Evolutionary conservation across 2,113 vertebrate genomes (phyloP), one percentile per base, ranked within the genome.

Genomic region (Pampusana beccarii): DNA sequence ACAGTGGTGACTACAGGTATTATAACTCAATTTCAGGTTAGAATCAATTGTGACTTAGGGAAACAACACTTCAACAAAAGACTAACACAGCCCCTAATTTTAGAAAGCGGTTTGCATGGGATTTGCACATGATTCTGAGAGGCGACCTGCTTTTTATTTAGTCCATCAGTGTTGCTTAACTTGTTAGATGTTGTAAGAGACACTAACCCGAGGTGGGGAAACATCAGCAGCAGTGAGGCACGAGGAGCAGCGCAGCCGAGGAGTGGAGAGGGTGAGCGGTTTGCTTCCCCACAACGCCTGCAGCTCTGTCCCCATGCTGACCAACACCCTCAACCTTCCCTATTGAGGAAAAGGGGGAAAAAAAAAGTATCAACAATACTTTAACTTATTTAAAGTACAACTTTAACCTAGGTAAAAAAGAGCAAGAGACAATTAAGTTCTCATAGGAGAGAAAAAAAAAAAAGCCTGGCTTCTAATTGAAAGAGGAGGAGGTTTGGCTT

Each of bases 281-380:
- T 50, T 34, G 23, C 34, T 65, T 38, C n/a, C 36, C 61, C 26
- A 4, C 1, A 5, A 19, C 4, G 16, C 9, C 29, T 21, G 70
- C 56, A 66, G 3, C 57, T 40, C 42, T 6, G 40, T 36, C 44
- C 31, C 64, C n/a, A 1, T 3, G 14, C 42, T n/a, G 46, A 14
- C n/a, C 4, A 6, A 10, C 11, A 24, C 4, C 53, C 71, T 26
- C 24, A 19, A 31, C 66, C n/a, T 80, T 26, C 10, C 10, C 50
- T 53, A 9, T 61, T 20, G 23, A 19, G 34, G 19, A 2, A 38
- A 70, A 65, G 7, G 2, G 28, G 31, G 29, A 16, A 0, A 0
- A 2, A 13, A 26, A 8, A 77, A 34, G 18, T 5, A 80, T 4
- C n/a, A 64, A 19, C 28, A 23, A 7, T 23, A 36, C 28, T 85